A percentile compares a stretch with the other conserved stretches of the same genome.
phyloP scores from a whole-genome alignment of 2,797 vertebrate species.

The Phrynocephalus guinanensis region DNA sequence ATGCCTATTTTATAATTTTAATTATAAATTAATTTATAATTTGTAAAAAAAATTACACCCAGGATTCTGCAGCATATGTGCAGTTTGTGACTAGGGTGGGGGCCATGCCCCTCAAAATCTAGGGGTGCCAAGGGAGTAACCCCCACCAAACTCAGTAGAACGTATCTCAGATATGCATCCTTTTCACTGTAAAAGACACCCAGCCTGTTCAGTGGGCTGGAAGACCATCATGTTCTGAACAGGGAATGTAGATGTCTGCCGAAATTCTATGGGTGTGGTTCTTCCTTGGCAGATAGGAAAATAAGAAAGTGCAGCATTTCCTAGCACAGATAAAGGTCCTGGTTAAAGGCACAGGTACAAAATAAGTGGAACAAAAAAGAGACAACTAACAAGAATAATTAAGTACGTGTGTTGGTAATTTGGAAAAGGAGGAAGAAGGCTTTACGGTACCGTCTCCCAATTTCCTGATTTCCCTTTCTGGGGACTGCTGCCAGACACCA shows the following conservation, averaged over 20 bases:
- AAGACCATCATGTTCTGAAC: not conserved
- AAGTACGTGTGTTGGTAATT: not conserved
- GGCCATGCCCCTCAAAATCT: no score
- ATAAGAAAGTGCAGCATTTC: not conserved
- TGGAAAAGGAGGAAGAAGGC: slow-evolving; percentile 48
- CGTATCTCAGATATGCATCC: no score
- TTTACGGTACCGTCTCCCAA: slow-evolving; percentile 51
- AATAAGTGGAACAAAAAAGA: not conserved
- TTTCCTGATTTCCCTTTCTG: slow-evolving; percentile 72
- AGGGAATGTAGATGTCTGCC: not conserved
- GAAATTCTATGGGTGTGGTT: not conserved
- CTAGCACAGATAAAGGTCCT: not conserved
- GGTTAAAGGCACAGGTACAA: not conserved
- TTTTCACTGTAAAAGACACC: not conserved
- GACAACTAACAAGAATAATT: not conserved
- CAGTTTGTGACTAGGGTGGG: no score
- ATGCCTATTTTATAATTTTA: no score
- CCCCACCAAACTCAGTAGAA: not conserved
- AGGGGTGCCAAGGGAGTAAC: not conserved
- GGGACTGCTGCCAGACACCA: slow-evolving; percentile 75
- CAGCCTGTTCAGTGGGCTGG: not conserved
- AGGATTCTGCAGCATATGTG: no score
- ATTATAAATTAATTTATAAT: no score
- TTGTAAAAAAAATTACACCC: no score
- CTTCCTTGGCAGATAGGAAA: not conserved